Evolutionary conservation across 2,113 vertebrate species (phyloP), one percentile per base, ranked within the genome.

Genomic region (Fukomys damarensis): DNA sequence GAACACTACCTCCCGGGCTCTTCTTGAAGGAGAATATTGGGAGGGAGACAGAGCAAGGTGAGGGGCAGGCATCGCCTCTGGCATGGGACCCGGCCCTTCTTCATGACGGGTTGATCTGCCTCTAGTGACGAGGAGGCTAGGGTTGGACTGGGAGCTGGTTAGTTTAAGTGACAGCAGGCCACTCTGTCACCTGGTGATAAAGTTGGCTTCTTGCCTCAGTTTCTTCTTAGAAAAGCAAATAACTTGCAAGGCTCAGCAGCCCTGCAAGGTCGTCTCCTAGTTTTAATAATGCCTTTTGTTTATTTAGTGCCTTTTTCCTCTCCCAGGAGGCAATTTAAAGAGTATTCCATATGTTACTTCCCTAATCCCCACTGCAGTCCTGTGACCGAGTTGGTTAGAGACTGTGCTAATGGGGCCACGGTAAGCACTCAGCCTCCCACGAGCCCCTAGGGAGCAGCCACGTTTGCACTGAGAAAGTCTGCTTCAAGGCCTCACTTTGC

Each of bases 201-300:
- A 94, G 43, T 74, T 97, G 96, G 95, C 96, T 74, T 61, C 79
- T 74, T 66, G 94, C 85, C 95, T 24, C 49, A 16, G 11, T 74
- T 94, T 92, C 96, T 94, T 88, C 91, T 95, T 86, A 97, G 96
- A 96, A 94, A 24, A 96, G 94, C 96, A 96, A 96, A 93, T 52
- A 91, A 80, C 82, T 79, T 2, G 58, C 77, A 89, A 66, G 46
- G 41, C 72, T 94, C 92, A 66, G 87, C 95, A 89, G 85, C 88
- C 95, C 96, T 70, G 56, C 80, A 96, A 96, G 87, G 93, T 89
- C 65, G 66, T 79, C 88, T 80, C 92, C 91, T 86, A 35, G 85
- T 87, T 98, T 94, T 97, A 97, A 96, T 97, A 97, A 95, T 94
- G 96, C 96, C 74, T 86, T 96, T 35, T 97, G 86, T 97, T 97